A percentile compares a stretch with the other conserved stretches of the same genome.
Evolutionary conservation across 2,888 invertebrate genomes (phyloP).

Genomic region (Syrphus vitripennis): DNA sequence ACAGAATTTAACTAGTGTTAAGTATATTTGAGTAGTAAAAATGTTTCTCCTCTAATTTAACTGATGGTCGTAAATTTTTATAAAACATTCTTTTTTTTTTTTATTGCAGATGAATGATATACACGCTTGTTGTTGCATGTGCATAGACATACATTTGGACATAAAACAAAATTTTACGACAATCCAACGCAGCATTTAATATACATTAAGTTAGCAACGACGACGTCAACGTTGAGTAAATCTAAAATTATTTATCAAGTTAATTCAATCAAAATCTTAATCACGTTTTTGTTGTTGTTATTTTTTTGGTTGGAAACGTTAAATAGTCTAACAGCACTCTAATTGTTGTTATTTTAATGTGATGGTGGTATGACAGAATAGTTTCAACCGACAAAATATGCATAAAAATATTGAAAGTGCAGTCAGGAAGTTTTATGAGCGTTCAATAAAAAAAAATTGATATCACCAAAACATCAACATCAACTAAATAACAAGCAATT

Average conservation of each 20-base stretch:
- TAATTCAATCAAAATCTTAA: neutral
- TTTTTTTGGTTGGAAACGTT: neutral
- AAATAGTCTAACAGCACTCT: neutral
- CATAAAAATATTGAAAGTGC: neutral
- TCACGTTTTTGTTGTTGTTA: neutral
- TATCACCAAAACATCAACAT: neutral
- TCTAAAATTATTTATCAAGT: neutral
- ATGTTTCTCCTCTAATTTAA: conserved; percentile 38
- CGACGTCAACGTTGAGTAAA: neutral
- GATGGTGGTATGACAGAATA: neutral
- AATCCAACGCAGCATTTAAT: neutral
- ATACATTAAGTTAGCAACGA: neutral
- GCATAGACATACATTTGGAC: neutral
- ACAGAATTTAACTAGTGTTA: conserved; percentile 64
- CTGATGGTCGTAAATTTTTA: conserved; percentile 60
- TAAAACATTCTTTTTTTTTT: conserved; percentile 33
- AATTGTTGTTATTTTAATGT: neutral
- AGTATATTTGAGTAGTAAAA: conserved; percentile 55
- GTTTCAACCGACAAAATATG: neutral
- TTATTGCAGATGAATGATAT: neutral
- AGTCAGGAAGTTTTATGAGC: neutral
- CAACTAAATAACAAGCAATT: neutral
- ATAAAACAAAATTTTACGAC: neutral
- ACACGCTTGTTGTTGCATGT: neutral
- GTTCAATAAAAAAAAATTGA: neutral